phyloP scores from a whole-genome alignment of 1,140 invertebrate species.

The Drosophila erecta region DNA sequence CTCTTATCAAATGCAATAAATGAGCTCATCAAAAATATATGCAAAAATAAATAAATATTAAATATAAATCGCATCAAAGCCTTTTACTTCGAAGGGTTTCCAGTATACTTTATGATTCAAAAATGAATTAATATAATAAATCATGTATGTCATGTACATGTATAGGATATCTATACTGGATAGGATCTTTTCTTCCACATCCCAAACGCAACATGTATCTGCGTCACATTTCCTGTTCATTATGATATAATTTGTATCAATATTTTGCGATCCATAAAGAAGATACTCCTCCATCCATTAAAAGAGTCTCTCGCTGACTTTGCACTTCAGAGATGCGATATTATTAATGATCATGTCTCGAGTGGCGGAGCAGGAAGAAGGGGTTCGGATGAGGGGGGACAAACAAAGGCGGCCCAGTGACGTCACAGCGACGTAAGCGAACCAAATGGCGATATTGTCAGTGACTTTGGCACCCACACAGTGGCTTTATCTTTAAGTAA shows the following conservation, averaged over 20 bases:
- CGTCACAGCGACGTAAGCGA: slow-evolving; percentile 58
- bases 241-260: slow-evolving; percentile 26
- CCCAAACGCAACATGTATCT: not conserved
- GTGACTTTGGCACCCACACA: slow-evolving; percentile 39
- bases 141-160: too few species aligned
- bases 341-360: slow-evolving; percentile 65
- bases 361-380: not conserved
- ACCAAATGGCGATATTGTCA: slow-evolving; percentile 45
- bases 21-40: not conserved
- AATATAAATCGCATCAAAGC: too few species aligned
- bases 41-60: too few species aligned
- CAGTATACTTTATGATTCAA: too few species aligned
- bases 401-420: slow-evolving; percentile 46
- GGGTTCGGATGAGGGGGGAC: slow-evolving; percentile 5
- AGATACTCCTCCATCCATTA: slow-evolving; percentile 12
- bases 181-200: not conserved
- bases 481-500: slow-evolving; percentile 40
- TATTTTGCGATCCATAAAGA: slow-evolving; percentile 19
- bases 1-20: slow-evolving; percentile 2
- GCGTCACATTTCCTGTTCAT: slow-evolving; percentile 34
- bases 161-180: too few species aligned
- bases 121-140: not conserved
- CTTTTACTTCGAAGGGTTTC: too few species aligned
- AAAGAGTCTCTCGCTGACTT: slow-evolving; percentile 3
- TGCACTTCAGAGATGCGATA: slow-evolving; percentile 32